Percentiles rank a stretch among this genome's conserved stretches.
Conservation (phyloP, 2,888 invertebrate species). For the Metalampra italica region DNA sequence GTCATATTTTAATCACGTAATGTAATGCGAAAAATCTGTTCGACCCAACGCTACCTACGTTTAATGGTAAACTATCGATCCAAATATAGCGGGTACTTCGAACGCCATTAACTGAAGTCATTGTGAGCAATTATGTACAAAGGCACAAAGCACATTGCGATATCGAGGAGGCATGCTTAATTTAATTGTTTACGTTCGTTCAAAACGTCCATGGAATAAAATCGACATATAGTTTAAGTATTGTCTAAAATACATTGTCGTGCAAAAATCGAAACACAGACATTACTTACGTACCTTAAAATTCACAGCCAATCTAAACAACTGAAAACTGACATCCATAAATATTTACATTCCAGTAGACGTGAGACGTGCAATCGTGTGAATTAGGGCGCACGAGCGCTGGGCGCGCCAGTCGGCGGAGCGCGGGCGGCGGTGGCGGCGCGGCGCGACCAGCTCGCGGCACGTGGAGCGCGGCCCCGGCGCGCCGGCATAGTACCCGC, state of each 20-base stretch:
- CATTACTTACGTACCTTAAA: conserved; percentile 73
- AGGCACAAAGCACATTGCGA: conserved; percentile 62
- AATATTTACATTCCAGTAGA: conserved; percentile 75
- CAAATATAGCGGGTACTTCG: conserved; percentile 64
- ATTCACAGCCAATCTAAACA: conserved; percentile 78
- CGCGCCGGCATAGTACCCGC: conserved; percentile 64
- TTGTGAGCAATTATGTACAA: conserved; percentile 62
- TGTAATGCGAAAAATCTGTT: conserved; percentile 66
- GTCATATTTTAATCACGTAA: conserved; percentile 53
- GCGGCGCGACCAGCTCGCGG: conserved; percentile 49
- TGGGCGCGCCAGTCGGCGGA: conserved; percentile 35
- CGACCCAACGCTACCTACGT: conserved; percentile 52
- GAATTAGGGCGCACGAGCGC: conserved; percentile 49
- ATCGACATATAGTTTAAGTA: conserved; percentile 27
- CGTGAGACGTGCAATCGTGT: conserved; percentile 58
- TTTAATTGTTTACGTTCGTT: conserved; percentile 38
- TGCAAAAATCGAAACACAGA: conserved; percentile 60
- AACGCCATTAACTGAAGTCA: conserved; percentile 65
- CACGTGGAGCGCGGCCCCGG: conserved; percentile 55
- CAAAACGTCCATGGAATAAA: conserved; percentile 24
- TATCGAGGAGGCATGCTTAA: conserved; percentile 61
- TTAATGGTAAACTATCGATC: conserved; percentile 72
- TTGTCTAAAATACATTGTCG: conserved; percentile 41
- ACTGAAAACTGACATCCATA: conserved; percentile 78
- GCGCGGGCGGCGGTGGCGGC: conserved; percentile 39